Conservation (phyloP, 2,888 invertebrate species). For the Creontiades dilutus region DNA sequence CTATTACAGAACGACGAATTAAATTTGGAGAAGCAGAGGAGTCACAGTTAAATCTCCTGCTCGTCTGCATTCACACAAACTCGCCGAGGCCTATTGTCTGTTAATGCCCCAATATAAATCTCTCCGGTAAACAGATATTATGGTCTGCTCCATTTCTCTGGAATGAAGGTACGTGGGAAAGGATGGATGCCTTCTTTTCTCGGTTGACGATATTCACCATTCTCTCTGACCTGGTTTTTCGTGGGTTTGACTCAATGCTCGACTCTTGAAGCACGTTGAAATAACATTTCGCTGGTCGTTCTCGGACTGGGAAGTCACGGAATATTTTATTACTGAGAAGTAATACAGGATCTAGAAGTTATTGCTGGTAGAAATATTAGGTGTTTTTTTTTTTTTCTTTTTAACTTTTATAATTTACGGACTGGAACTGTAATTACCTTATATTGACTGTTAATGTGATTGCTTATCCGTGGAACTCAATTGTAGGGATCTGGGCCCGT, state of each 20-base stretch:
- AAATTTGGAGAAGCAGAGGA: background rate
- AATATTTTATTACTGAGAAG: no score
- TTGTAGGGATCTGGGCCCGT: no score
- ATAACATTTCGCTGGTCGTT: background rate
- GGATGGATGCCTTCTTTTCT: background rate
- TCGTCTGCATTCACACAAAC: background rate
- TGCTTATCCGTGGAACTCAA: no score
- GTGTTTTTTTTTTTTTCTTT: no score
- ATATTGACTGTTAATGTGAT: no score
- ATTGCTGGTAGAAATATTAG: no score
- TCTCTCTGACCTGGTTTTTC: background rate
- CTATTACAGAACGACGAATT: background rate
- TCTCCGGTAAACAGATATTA: background rate
- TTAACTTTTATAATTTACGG: no score
- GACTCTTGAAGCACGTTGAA: background rate
- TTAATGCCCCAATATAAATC: conserved; percentile 1
- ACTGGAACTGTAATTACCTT: no score
- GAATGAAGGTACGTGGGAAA: background rate
- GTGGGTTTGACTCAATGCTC: background rate
- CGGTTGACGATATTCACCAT: background rate
- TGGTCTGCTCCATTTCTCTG: background rate
- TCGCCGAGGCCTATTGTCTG: background rate
- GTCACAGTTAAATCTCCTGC: background rate
- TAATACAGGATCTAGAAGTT: no score
- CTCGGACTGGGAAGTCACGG: no score